Percentiles rank a stretch among this genome's conserved stretches.
phyloP scores from a whole-genome alignment of 2,113 vertebrate species.

The Macquaria ambigua region DNA sequence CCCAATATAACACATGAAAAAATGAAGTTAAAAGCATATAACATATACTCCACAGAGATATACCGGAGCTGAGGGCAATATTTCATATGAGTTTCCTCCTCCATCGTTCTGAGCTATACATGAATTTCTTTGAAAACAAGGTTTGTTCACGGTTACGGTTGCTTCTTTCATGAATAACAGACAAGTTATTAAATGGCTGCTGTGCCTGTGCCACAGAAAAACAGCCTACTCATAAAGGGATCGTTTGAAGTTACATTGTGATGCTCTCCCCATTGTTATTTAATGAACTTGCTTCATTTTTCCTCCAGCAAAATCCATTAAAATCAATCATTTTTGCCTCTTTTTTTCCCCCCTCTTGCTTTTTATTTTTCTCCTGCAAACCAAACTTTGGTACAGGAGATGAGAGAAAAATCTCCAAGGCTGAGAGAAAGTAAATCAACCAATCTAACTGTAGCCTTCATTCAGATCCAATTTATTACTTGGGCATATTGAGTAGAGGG shows the following conservation, averaged over 20 bases:
- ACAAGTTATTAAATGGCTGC: conserved; percentile 67
- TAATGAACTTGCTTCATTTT: conserved; percentile 71
- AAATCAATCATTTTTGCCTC: conserved; percentile 70
- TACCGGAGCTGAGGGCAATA: conserved; percentile 7
- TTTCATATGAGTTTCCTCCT: conserved; percentile 23
- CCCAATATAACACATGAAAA: not conserved
- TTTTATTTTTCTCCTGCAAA: conserved; percentile 30
- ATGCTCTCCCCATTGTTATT: conserved; percentile 74
- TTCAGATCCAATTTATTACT: conserved; percentile 62
- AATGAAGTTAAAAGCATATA: conserved; percentile 7
- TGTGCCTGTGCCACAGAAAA: conserved; percentile 51
- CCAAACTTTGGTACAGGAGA: conserved; percentile 47
- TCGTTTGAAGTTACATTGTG: conserved; percentile 73
- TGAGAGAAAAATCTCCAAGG: conserved; percentile 58
- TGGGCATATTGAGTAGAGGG: conserved; percentile 30
- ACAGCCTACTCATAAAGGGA: conserved; percentile 55
- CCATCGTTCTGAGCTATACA: conserved; percentile 47
- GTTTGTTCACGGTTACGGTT: conserved; percentile 67
- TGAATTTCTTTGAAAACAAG: conserved; percentile 59
- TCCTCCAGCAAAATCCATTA: conserved; percentile 71
- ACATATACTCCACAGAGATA: conserved; percentile 17
- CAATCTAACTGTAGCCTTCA: conserved; percentile 46
- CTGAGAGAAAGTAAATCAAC: conserved; percentile 52
- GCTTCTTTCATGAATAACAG: conserved; percentile 59
- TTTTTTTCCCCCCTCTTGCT: not conserved